These are phyloP conservation scores for Lagopus leucura DNA, from an alignment of 2,113 vertebrate genomes.

Conservation along the genomic window DNA sequence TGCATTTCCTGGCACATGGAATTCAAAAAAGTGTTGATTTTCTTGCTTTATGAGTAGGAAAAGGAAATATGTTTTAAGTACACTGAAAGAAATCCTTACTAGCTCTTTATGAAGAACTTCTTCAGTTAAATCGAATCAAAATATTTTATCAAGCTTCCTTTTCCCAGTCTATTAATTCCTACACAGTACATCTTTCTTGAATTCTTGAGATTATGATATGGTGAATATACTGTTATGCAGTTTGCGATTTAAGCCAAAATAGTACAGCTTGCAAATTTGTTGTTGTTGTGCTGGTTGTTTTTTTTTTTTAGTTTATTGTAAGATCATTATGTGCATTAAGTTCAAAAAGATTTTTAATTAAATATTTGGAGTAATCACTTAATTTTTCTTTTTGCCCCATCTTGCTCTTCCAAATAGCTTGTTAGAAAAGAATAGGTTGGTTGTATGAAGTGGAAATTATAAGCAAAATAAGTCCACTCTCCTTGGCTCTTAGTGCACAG, in stretches of 20 bases:
- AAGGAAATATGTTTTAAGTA: neutral
- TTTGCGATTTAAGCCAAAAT: neutral
- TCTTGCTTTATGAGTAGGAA: neutral
- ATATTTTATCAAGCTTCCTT: neutral
- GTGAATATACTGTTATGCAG: neutral
- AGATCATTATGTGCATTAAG: neutral
- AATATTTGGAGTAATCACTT: neutral
- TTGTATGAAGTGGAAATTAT: neutral
- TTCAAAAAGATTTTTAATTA: neutral
- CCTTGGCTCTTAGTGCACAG: neutral
- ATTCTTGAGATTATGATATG: neutral
- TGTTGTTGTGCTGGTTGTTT: neutral
- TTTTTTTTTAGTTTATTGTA: neutral
- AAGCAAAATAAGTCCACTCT: neutral
- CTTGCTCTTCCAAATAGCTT: neutral
- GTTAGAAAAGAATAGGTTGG: neutral
- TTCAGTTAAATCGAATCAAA: neutral
- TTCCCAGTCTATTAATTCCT: neutral
- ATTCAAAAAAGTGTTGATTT: neutral
- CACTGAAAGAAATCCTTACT: neutral
- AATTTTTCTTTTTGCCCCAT: accelerated
- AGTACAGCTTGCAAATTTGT: neutral
- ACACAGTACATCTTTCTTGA: neutral
- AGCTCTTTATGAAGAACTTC: neutral
- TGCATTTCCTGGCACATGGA: neutral